phyloP scores from a whole-genome alignment of 2,888 invertebrate species.

The Crocallis elinguaria region DNA sequence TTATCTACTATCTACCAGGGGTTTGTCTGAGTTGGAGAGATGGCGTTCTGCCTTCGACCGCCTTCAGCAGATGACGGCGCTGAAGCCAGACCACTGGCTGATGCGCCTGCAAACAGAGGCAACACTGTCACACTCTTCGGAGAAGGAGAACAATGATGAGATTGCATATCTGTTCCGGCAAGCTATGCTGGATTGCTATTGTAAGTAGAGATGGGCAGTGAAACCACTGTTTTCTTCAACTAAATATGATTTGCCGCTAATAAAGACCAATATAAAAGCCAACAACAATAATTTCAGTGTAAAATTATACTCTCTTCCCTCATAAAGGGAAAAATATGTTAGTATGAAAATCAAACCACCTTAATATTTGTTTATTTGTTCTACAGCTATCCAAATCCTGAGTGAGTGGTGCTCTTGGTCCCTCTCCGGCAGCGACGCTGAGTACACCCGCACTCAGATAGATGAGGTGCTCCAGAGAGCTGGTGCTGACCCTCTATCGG shows the following conservation, averaged over 20 bases:
- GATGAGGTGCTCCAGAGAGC: slow-evolving; percentile 86
- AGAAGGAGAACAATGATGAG: slow-evolving; percentile 80
- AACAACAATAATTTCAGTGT: too few species aligned
- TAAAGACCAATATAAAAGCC: too few species aligned
- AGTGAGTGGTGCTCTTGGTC: slow-evolving; percentile 78
- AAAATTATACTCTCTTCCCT: too few species aligned
- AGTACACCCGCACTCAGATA: slow-evolving; percentile 58
- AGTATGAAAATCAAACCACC: too few species aligned
- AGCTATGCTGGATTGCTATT: slow-evolving; percentile 89
- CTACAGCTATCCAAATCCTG: slow-evolving; percentile 67
- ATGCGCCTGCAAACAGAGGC: slow-evolving; percentile 88
- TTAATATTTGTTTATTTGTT: too few species aligned
- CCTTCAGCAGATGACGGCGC: slow-evolving; percentile 88
- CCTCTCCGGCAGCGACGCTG: slow-evolving; percentile 52
- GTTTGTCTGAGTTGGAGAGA: slow-evolving; percentile 89
- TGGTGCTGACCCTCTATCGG: slow-evolving; percentile 90
- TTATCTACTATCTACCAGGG: slow-evolving; percentile 59
- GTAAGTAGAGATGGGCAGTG: too few species aligned
- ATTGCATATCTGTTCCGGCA: slow-evolving; percentile 86
- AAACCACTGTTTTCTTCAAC: too few species aligned
- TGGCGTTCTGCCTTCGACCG: slow-evolving; percentile 90
- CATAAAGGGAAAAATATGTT: too few species aligned
- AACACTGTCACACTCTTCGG: slow-evolving; percentile 79
- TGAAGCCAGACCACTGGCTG: slow-evolving; percentile 92
- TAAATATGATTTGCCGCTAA: too few species aligned